Conservation (phyloP, 1,140 invertebrate species). For the Nylanderia fulva region DNA sequence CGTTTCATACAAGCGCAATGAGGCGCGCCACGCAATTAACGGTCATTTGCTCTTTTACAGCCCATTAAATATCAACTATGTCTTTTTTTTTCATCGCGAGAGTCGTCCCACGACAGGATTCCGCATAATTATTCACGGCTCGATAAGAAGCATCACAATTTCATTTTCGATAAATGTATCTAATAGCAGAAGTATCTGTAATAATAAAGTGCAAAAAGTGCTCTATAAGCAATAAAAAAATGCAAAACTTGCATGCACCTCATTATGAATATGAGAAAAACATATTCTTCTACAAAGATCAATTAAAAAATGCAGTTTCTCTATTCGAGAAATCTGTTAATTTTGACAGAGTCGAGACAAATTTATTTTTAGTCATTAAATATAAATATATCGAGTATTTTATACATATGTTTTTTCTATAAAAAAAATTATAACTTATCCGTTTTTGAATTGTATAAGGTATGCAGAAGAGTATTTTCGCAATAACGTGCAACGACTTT, state of each 20-base stretch:
- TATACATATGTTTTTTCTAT: background rate
- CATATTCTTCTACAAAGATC: no score
- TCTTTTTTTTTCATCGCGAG: slow-evolving; percentile 18
- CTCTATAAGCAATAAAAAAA: background rate
- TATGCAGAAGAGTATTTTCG: slow-evolving; percentile 18
- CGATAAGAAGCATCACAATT: slow-evolving; percentile 25
- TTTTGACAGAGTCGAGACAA: background rate
- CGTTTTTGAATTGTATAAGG: background rate
- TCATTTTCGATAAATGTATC: slow-evolving; percentile 7
- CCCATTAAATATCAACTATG: slow-evolving; percentile 70
- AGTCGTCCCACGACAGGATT: slow-evolving; percentile 24
- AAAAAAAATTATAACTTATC: slow-evolving; percentile 22
- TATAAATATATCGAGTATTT: background rate
- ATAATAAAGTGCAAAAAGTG: background rate
- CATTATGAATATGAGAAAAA: background rate
- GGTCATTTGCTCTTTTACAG: slow-evolving; percentile 71
- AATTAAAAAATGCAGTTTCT: no score
- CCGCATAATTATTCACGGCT: slow-evolving; percentile 53
- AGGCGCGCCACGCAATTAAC: slow-evolving; percentile 70
- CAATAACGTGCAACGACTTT: slow-evolving; percentile 12
- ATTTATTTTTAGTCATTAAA: slow-evolving; percentile 13
- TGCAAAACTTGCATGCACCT: background rate
- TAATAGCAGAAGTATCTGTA: background rate
- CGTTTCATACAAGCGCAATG: slow-evolving; percentile 56
- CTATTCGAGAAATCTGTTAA: background rate